phyloP scores from a whole-genome alignment of 2,888 invertebrate species.

The Hipparchia sbordonii region DNA sequence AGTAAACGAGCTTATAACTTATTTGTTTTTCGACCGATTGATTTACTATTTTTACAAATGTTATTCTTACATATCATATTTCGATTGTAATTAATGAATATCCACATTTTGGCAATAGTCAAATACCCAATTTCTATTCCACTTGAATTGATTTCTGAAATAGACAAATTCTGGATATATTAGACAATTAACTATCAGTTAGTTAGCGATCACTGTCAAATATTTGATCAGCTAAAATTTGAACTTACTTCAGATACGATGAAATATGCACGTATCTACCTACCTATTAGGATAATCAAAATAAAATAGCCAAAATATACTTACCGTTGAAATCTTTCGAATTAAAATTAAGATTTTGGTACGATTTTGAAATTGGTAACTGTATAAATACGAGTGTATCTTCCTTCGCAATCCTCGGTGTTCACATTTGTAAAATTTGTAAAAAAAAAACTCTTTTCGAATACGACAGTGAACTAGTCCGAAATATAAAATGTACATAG shows the following conservation, averaged over 20 bases:
- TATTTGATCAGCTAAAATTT: background rate
- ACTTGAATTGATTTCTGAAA: background rate
- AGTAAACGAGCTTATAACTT: no score
- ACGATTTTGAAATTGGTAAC: constrained; percentile 4
- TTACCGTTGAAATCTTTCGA: background rate
- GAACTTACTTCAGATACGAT: background rate
- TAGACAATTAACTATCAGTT: background rate
- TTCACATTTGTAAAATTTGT: constrained; percentile 73
- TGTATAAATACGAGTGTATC: background rate
- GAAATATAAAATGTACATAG: constrained; percentile 80
- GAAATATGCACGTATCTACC: background rate
- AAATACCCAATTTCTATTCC: background rate
- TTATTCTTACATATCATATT: no score
- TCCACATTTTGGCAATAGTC: no score
- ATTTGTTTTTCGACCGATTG: no score
- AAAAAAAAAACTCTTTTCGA: constrained; percentile 68
- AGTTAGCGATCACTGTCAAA: background rate
- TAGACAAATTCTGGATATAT: background rate
- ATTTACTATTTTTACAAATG: no score
- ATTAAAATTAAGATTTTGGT: constrained; percentile 7
- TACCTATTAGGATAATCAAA: constrained; percentile 1
- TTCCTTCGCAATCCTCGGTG: constrained; percentile 46
- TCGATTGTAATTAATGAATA: no score
- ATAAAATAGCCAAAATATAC: constrained; percentile 6
- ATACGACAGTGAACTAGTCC: constrained; percentile 79